phyloP scores from a whole-genome alignment of 35 echinoderm and acorn worm genomes.

The Ptychodera flava region DNA sequence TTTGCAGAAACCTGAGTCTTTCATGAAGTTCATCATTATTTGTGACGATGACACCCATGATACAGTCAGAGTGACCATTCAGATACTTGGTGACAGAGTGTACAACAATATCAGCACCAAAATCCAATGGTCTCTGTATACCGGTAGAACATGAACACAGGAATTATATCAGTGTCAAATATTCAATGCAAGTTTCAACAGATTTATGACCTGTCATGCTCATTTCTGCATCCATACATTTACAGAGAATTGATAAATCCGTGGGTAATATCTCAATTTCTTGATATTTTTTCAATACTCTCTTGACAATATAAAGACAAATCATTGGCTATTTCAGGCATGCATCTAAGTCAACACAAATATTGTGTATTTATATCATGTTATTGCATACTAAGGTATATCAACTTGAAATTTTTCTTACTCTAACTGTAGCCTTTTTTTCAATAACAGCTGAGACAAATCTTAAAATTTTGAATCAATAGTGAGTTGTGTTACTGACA shows the following conservation, averaged over 20 bases:
- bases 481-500: no score
- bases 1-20: conserved; percentile 62
- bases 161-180: no score
- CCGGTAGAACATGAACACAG: neutral
- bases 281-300: neutral
- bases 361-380: no score
- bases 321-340: neutral
- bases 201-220: neutral
- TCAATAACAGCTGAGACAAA: no score
- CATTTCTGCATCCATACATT: neutral
- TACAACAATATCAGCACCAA: conserved; percentile 72
- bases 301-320: neutral
- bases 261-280: neutral
- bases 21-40: conserved; percentile 54
- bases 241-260: neutral
- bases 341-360: no score
- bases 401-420: no score
- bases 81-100: conserved; percentile 89
- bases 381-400: no score
- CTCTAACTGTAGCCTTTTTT: no score
- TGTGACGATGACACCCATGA: conserved; percentile 66
- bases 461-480: no score
- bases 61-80: conserved; percentile 88
- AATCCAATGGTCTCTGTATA: conserved; percentile 62
- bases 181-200: neutral